A percentile compares a stretch with the other conserved stretches of the same genome.
phyloP scores from a whole-genome alignment of 2,113 vertebrate genomes.

The Myrmecobius fasciatus region DNA sequence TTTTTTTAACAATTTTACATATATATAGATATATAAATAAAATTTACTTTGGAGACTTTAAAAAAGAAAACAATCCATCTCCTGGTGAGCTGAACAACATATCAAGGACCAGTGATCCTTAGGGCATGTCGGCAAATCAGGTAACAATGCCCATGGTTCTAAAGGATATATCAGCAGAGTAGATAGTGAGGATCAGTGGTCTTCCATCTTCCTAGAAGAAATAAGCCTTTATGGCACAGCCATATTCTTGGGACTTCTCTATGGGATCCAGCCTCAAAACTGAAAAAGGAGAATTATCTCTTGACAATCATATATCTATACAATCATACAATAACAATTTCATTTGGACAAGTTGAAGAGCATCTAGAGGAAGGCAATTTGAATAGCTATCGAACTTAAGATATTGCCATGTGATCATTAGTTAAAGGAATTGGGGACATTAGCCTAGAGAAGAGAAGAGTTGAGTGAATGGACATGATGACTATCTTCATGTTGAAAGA shows the following conservation, averaged over 20 bases:
- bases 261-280: not conserved
- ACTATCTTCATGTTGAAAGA: not conserved
- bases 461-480: not conserved
- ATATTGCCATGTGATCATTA: not conserved
- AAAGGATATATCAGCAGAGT: not conserved
- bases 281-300: not conserved
- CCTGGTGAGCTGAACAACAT: not conserved
- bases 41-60: constrained; percentile 79
- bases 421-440: not conserved
- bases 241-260: not conserved
- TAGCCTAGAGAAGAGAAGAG: not conserved
- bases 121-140: not conserved
- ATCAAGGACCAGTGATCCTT: not conserved
- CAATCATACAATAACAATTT: too few species aligned
- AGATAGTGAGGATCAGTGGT: not conserved
- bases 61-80: not conserved
- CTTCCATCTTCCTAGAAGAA: not conserved
- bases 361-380: not conserved
- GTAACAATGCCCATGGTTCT: not conserved
- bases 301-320: not conserved
- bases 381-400: not conserved
- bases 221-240: not conserved
- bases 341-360: not conserved
- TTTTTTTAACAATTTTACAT: constrained; percentile 68
- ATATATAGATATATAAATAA: constrained; percentile 81